Percentiles rank a stretch among this genome's conserved stretches.
These are phyloP conservation scores for Nyctibius bracteatus DNA, from an alignment of 2,113 vertebrate species.

Conservation along the genomic window DNA sequence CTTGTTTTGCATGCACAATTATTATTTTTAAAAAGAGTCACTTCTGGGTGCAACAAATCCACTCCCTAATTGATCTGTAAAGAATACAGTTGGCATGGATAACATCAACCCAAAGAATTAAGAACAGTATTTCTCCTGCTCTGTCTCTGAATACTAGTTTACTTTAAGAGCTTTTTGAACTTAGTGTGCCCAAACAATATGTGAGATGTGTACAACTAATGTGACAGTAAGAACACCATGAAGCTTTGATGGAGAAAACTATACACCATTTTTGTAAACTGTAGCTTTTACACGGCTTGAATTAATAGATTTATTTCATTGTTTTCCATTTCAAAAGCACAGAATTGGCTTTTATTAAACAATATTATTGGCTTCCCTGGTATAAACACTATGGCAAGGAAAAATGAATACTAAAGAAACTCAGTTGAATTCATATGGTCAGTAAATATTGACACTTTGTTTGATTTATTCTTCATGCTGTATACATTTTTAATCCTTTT, in stretches of 20 bases:
- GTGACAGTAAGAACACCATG: not conserved
- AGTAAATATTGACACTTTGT: not conserved
- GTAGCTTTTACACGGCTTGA: not conserved
- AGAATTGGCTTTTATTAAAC: not conserved
- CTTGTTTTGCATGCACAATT: not conserved
- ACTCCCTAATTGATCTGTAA: not conserved
- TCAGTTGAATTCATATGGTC: not conserved
- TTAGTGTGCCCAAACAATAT: not conserved
- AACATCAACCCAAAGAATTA: not conserved
- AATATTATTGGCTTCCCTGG: not conserved
- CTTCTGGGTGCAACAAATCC: not conserved
- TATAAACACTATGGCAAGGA: not conserved
- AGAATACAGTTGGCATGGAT: not conserved
- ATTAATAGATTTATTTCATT: not conserved
- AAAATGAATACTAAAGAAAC: not conserved
- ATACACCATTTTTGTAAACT: not conserved
- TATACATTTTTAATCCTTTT: not conserved
- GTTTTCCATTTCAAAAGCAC: slow-evolving; percentile 5
- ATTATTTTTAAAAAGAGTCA: not conserved
- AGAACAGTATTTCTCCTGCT: not conserved
- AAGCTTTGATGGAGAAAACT: not conserved
- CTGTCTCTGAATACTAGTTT: not conserved
- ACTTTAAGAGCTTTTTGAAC: not conserved
- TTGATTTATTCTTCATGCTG: not conserved
- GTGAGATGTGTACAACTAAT: not conserved